Evolutionary conservation across 2,797 vertebrate genomes (phyloP).

Genomic region (Acanthurus tractus): DNA sequence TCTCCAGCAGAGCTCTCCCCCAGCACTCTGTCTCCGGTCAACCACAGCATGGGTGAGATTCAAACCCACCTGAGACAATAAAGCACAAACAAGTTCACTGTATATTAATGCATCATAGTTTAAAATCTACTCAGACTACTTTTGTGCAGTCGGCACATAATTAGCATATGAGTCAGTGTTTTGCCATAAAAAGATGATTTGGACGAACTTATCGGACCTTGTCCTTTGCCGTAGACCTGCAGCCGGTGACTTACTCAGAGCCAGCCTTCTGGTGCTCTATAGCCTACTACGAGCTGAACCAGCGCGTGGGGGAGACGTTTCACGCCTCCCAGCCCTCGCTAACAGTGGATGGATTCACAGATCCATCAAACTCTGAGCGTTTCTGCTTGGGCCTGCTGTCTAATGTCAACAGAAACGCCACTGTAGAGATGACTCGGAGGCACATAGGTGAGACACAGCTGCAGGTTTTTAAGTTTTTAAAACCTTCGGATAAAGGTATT

Average conservation of each 20-base stretch:
- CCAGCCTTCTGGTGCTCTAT: constrained; percentile 99
- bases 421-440: constrained; percentile 94
- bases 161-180: background rate
- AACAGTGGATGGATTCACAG: constrained; percentile 98
- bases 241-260: constrained; percentile 98
- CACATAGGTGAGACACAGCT: constrained; percentile 90
- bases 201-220: constrained; percentile 5
- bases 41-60: constrained; percentile 96
- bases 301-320: constrained; percentile 98
- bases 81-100: background rate
- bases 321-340: constrained; percentile 98
- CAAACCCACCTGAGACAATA: background rate
- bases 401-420: constrained; percentile 96
- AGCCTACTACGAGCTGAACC: constrained; percentile 99
- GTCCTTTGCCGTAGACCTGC: constrained; percentile 86
- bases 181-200: background rate
- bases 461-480: constrained; percentile 19
- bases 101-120: background rate
- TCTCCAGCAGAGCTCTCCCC: constrained; percentile 98
- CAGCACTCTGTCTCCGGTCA: constrained; percentile 96
- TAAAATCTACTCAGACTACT: background rate
- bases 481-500: background rate
- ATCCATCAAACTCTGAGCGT: constrained; percentile 97
- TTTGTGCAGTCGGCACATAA: background rate
- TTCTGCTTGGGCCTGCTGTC: constrained; percentile 97